Conservation (phyloP, 2,797 vertebrate species). For the Gadopsis bispinosus region DNA sequence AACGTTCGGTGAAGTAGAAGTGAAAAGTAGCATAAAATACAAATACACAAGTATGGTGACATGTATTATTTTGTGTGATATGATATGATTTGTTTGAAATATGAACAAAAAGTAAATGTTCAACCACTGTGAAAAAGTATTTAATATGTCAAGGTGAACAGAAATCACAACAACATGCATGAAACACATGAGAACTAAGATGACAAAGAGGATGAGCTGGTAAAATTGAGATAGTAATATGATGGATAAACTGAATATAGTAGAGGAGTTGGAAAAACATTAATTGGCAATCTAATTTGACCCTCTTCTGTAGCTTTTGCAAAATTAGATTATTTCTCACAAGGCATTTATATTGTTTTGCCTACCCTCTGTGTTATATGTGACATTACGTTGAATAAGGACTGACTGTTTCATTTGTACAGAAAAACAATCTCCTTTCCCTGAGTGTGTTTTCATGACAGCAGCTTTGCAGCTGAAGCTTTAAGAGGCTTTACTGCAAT, state of each 20-base stretch:
- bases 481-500: slow-evolving; percentile 44
- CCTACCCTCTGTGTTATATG: not conserved
- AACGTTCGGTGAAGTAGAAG: not conserved
- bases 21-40: not conserved
- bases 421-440: not conserved
- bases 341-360: not conserved
- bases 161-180: not conserved
- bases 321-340: not conserved
- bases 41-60: not conserved
- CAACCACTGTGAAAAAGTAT: not conserved
- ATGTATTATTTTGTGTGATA: not conserved
- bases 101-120: not conserved
- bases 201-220: not conserved
- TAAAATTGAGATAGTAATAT: not conserved
- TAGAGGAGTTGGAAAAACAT: not conserved
- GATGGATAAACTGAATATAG: not conserved
- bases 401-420: slow-evolving; percentile 1
- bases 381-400: not conserved
- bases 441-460: slow-evolving; percentile 7
- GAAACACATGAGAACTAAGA: not conserved
- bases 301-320: not conserved
- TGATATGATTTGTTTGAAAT: not conserved
- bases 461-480: slow-evolving; percentile 1
- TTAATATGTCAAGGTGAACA: not conserved
- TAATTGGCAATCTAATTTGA: not conserved